Evolutionary conservation across 2,888 invertebrate species (phyloP).

Genomic region (Brenthis hecate): DNA sequence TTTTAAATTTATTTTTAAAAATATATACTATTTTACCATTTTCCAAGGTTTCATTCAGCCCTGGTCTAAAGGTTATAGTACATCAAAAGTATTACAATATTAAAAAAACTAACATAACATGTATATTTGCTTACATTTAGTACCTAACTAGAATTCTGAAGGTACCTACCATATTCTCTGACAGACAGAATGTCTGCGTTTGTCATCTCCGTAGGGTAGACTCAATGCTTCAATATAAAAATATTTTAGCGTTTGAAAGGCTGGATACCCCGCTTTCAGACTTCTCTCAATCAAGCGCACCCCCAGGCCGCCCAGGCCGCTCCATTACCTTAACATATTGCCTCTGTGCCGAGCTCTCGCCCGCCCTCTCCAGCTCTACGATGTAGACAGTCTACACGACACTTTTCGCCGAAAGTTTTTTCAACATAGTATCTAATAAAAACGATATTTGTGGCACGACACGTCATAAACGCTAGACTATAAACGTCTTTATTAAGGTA

Average conservation of each 20-base stretch:
- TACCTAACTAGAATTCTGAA: no score
- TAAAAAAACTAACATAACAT: no score
- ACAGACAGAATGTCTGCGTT: neutral
- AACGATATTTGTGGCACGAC: slow-evolving; percentile 1
- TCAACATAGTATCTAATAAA: slow-evolving; percentile 14
- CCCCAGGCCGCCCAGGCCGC: slow-evolving; percentile 24
- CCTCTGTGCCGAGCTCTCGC: slow-evolving; percentile 27
- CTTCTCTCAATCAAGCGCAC: slow-evolving; percentile 29
- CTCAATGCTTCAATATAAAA: neutral
- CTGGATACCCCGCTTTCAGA: slow-evolving; percentile 23
- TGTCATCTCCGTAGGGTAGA: neutral
- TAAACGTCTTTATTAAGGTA: neutral
- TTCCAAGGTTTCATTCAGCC: no score
- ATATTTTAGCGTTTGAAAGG: slow-evolving; percentile 14
- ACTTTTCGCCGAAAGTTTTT: slow-evolving; percentile 15
- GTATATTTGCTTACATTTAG: no score
- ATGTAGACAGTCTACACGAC: slow-evolving; percentile 21
- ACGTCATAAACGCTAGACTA: neutral
- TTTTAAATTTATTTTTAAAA: no score
- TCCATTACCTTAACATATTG: slow-evolving; percentile 36
- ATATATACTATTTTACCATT: no score
- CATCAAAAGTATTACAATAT: no score
- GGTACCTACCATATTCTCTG: no score
- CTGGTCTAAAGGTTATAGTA: no score
- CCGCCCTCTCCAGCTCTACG: slow-evolving; percentile 26